phyloP scores from a whole-genome alignment of 1,140 invertebrate genomes.

The Musca vetustissima region DNA sequence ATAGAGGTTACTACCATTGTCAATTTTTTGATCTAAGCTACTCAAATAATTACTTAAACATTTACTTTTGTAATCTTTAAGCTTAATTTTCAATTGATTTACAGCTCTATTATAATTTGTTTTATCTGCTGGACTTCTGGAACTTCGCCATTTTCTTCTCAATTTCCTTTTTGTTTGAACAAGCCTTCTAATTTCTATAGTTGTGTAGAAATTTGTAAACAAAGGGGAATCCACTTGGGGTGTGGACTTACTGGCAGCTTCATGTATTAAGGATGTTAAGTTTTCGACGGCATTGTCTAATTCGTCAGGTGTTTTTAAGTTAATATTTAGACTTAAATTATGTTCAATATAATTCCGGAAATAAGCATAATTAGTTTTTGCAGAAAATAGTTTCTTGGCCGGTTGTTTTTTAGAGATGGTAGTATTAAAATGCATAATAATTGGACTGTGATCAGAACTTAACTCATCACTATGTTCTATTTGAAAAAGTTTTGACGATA shows the following conservation, averaged over 20 bases:
- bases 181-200: neutral
- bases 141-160: neutral
- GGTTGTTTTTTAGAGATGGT: constrained; percentile 12
- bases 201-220: too few relatives aligned
- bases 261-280: constrained; percentile 32
- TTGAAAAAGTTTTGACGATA: constrained; percentile 27
- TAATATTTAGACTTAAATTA: constrained; percentile 27
- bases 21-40: neutral
- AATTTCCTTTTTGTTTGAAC: neutral
- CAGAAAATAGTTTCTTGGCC: constrained; percentile 18
- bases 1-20: neutral
- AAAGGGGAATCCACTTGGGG: too few relatives aligned
- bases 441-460: constrained; percentile 29
- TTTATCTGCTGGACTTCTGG: neutral
- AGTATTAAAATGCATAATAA: constrained; percentile 28
- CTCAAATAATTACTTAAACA: neutral
- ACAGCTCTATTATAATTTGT: neutral
- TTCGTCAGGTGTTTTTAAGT: constrained; percentile 29
- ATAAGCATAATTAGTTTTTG: constrained; percentile 25
- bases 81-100: neutral
- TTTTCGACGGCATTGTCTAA: constrained; percentile 31
- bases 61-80: too few relatives aligned
- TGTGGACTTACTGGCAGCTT: constrained; percentile 10
- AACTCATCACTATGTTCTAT: constrained; percentile 29
- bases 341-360: constrained; percentile 28